Evolutionary conservation across 2,113 vertebrate genomes (phyloP).

Genomic region (Gasterosteus nipponicus): DNA sequence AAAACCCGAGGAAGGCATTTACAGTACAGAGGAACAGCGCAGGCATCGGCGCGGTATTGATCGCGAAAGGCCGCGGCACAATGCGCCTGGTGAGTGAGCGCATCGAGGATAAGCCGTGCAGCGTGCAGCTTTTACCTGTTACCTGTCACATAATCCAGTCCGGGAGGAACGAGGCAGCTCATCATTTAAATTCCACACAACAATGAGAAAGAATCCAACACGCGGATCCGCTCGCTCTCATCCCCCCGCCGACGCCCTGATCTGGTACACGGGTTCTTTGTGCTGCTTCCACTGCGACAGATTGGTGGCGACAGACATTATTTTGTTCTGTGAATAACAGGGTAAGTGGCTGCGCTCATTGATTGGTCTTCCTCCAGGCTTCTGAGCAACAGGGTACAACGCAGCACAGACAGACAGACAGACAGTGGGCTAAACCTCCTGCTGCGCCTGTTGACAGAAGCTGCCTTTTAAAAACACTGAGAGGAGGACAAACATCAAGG

Average conservation of each 20-base stretch:
- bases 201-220: constrained; percentile 44
- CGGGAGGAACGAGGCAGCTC: constrained; percentile 58
- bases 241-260: constrained; percentile 31
- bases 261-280: constrained; percentile 43
- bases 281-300: constrained; percentile 37
- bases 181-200: constrained; percentile 49
- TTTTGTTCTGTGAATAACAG: constrained; percentile 66
- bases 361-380: constrained; percentile 61
- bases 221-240: constrained; percentile 41
- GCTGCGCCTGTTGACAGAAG: constrained; percentile 62
- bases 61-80: constrained; percentile 7
- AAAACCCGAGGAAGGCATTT: not conserved
- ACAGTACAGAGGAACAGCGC: not conserved
- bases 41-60: constrained; percentile 29
- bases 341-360: constrained; percentile 62
- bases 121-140: constrained; percentile 35
- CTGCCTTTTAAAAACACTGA: constrained; percentile 62
- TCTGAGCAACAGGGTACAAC: constrained; percentile 56
- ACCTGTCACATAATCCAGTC: constrained; percentile 62
- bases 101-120: constrained; percentile 7
- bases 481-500: constrained; percentile 46
- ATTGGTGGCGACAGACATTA: constrained; percentile 49
- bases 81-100: not conserved
- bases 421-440: constrained; percentile 45
- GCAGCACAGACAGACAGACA: constrained; percentile 21